These are phyloP conservation scores for Brachionus calyciflorus DNA, from an alignment of 1,140 invertebrate species.

Conservation along the genomic window DNA sequence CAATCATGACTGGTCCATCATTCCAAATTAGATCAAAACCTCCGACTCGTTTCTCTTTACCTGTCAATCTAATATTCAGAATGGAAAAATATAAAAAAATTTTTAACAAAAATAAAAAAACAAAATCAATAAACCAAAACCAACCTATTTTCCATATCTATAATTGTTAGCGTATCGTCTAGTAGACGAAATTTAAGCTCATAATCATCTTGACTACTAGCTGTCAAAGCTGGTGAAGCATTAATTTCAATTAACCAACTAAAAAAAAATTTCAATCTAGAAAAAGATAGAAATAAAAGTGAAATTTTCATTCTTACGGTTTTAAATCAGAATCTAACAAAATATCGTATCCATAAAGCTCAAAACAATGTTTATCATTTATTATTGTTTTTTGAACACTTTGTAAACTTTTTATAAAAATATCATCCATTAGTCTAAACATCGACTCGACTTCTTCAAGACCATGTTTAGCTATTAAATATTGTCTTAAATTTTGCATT, in stretches of 20 bases:
- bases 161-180: slow-evolving; percentile 62
- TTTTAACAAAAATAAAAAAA: slow-evolving; percentile 5
- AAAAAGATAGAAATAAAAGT: not conserved
- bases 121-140: not conserved
- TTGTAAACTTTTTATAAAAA: slow-evolving; percentile 62
- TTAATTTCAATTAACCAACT: slow-evolving; percentile 63
- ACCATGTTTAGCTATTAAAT: slow-evolving; percentile 60
- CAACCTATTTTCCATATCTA: slow-evolving; percentile 63
- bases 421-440: slow-evolving; percentile 60
- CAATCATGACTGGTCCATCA: slow-evolving; percentile 63
- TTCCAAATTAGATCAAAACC: slow-evolving; percentile 67
- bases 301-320: slow-evolving; percentile 53
- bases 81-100: no score
- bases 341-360: slow-evolving; percentile 64
- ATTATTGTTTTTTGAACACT: slow-evolving; percentile 62
- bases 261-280: slow-evolving; percentile 26
- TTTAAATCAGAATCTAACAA: slow-evolving; percentile 60
- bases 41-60: slow-evolving; percentile 64
- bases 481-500: slow-evolving; percentile 58
- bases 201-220: slow-evolving; percentile 63
- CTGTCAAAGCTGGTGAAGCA: slow-evolving; percentile 63
- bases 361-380: slow-evolving; percentile 64
- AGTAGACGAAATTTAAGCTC: slow-evolving; percentile 62
- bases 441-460: slow-evolving; percentile 55
- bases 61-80: slow-evolving; percentile 63